Base-by-base conservation (phyloP, 2,797 vertebrate genomes). In the Diplodus puntazzo region DNA sequence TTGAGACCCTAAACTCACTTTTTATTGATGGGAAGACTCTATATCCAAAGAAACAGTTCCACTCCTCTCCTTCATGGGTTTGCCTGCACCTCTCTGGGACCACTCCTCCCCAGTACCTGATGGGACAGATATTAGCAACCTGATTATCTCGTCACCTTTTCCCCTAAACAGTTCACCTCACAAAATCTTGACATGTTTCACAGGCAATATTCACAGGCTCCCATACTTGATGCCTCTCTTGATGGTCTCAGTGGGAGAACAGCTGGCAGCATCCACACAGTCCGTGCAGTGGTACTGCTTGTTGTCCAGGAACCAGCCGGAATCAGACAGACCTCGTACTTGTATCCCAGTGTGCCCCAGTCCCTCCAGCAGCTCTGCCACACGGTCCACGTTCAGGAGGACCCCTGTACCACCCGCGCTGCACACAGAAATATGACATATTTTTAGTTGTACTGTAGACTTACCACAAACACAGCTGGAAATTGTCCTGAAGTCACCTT, bases 1-100 rank as follows among this genome's bases (percentile, higher is more conserved):
- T 39, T 39, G 11, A 61, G 42, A 73, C 34, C 12, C 4, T 53
- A 81, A 54, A 93, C 97, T 94, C 93, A 99, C 98, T 98, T 94
- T 96, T 97, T 89, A 99, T 95, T 9, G 97, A 97, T 0, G 98
- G 97, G 86, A 97, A 98, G 77, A 99, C 96, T 94, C 98, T 97
- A 84, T 99, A 99, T 9, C 98, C 98, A 64, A 99, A 99, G 91
- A 99, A 99, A 84, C 98, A 99, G 91, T 99, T 99, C 98, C 98
- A 99, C 83, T 99, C 98, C 55, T 99, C 96, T 66, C 97, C 98
- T 54, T 96, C 95, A 81, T 97, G 96, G 86, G 96, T 94, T 79
- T 96, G 95, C 70, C 92, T 96, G 75, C 98, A 99, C 86, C 93
- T 96, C 79, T 99, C 96, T 0, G 98, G 98, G 46, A 99, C 98